phyloP scores from a whole-genome alignment of 2,888 invertebrate species.

The Melinaea marsaeus region DNA sequence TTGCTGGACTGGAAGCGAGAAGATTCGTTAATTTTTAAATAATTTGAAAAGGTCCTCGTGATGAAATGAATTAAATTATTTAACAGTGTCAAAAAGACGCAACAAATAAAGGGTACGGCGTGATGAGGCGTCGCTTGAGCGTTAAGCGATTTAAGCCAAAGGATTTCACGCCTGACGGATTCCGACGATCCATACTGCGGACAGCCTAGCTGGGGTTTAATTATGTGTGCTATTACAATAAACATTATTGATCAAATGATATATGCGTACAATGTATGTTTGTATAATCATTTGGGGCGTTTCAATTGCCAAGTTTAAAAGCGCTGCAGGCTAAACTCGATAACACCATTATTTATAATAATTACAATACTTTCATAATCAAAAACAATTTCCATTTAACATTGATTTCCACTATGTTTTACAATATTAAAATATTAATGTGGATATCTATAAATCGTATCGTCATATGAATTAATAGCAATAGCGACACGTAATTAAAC shows the following conservation, averaged over 20 bases:
- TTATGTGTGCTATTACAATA: slow-evolving; percentile 38
- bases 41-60: not conserved
- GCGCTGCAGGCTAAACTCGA: no score
- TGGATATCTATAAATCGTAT: not conserved
- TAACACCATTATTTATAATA: no score
- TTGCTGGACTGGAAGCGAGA: no score
- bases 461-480: slow-evolving; percentile 20
- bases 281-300: no score
- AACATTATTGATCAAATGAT: not conserved
- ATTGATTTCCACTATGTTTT: no score
- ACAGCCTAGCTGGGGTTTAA: slow-evolving; percentile 46
- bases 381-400: no score
- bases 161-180: slow-evolving; percentile 74
- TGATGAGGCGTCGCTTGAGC: slow-evolving; percentile 66
- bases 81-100: slow-evolving; percentile 42
- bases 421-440: no score
- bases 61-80: slow-evolving; percentile 17
- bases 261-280: not conserved
- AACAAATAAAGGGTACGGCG: slow-evolving; percentile 42
- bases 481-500: slow-evolving; percentile 44
- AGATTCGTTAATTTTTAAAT: no score
- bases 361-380: no score
- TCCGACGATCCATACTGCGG: slow-evolving; percentile 67
- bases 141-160: slow-evolving; percentile 75
- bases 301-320: no score